Percentiles rank a stretch among this genome's conserved stretches.
These are phyloP conservation scores for Lamellibrachia satsuma DNA, from an alignment of 2,888 invertebrate genomes.

Conservation along the genomic window DNA sequence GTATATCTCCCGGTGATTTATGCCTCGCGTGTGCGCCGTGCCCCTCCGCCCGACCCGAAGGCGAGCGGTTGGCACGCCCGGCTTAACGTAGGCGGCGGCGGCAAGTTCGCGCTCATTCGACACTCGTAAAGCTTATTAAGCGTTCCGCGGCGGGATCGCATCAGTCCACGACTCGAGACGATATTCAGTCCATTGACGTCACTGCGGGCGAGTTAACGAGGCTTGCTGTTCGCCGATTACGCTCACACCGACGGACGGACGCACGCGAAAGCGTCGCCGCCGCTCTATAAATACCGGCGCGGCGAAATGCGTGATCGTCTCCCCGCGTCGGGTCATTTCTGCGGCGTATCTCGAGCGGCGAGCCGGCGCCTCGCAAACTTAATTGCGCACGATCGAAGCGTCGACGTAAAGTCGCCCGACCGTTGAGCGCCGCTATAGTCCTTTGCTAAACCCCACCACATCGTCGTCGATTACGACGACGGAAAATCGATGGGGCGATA, in stretches of 20 bases:
- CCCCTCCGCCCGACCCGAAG: background rate
- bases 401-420: constrained; percentile 11
- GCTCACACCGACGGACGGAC: background rate
- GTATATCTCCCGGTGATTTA: background rate
- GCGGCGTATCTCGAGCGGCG: background rate
- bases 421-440: background rate
- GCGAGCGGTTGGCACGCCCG: background rate
- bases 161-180: constrained; percentile 6
- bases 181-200: constrained; percentile 17
- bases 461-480: background rate
- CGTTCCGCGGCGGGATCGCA: background rate
- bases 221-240: background rate
- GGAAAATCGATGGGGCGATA: background rate
- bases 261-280: background rate
- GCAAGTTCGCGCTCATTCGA: background rate
- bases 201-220: constrained; percentile 10
- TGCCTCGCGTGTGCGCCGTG: background rate
- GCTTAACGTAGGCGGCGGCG: background rate
- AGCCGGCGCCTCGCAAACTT: background rate
- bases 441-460: background rate
- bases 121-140: constrained; percentile 17
- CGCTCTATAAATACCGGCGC: background rate
- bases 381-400: constrained; percentile 9
- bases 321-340: background rate
- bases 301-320: constrained; percentile 3